Conservation (phyloP, 2,113 vertebrate species). For the Columba janthina region DNA sequence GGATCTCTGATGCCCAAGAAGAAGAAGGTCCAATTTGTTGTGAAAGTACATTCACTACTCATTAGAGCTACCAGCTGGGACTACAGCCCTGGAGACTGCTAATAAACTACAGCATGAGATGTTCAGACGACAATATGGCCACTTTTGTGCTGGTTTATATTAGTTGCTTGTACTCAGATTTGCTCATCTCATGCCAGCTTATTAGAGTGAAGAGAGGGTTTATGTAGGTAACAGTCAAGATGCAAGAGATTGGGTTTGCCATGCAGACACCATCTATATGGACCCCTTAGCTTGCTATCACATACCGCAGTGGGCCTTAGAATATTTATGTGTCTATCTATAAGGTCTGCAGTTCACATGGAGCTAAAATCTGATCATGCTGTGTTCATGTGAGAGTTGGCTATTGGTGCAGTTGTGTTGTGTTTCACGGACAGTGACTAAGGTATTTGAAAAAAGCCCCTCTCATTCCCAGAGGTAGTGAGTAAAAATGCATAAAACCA, state of each 20-base stretch:
- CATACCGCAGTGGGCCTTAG: background rate
- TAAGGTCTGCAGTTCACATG: background rate
- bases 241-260: background rate
- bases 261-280: accelerated
- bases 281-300: background rate
- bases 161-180: background rate
- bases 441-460: background rate
- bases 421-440: background rate
- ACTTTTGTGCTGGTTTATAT: background rate
- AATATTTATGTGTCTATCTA: background rate
- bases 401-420: background rate
- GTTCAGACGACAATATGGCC: slow-evolving; percentile 34
- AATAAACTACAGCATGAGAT: slow-evolving; percentile 35
- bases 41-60: slow-evolving; percentile 31
- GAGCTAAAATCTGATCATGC: background rate
- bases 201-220: background rate
- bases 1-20: slow-evolving; percentile 20
- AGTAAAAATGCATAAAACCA: background rate
- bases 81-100: slow-evolving; percentile 27
- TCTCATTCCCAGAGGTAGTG: background rate
- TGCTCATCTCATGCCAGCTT: slow-evolving; percentile 3
- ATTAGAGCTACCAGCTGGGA: slow-evolving; percentile 53
- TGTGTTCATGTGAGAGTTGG: background rate
- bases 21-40: slow-evolving; percentile 40
- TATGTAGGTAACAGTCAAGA: background rate